These are phyloP conservation scores for Pao palembangensis DNA, from an alignment of 2,113 vertebrate genomes.

Conservation along the genomic window DNA sequence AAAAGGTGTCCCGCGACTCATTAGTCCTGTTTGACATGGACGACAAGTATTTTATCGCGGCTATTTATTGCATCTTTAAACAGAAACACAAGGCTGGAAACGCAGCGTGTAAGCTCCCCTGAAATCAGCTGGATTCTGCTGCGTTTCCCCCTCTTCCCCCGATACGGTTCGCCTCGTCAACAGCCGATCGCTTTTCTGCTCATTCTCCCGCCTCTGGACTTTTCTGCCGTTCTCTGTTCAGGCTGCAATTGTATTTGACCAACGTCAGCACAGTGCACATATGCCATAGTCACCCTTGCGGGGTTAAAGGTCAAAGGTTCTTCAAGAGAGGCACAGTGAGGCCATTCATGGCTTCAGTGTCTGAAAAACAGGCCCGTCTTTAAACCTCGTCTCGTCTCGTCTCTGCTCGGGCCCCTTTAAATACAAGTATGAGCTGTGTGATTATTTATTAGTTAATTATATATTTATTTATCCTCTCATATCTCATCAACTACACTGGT, in stretches of 20 bases:
- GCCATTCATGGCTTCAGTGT: slow-evolving; percentile 5
- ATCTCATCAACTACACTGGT: slow-evolving; percentile 21
- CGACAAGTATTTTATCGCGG: slow-evolving; percentile 4
- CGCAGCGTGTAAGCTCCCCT: background rate
- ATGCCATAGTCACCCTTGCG: background rate
- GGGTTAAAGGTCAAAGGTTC: slow-evolving; percentile 28
- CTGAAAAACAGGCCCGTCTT: slow-evolving; percentile 1
- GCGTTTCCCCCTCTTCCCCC: background rate
- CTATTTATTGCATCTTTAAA: too few relatives aligned
- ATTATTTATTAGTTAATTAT: slow-evolving; percentile 63
- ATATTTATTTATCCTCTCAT: slow-evolving; percentile 55
- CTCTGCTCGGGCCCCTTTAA: slow-evolving; percentile 48
- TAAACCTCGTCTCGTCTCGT: slow-evolving; percentile 3
- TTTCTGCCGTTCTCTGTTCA: background rate
- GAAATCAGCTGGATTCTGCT: too few relatives aligned
- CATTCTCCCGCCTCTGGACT: background rate
- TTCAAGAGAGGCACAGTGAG: slow-evolving; percentile 7
- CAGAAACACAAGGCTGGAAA: background rate
- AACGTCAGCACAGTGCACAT: slow-evolving; percentile 5
- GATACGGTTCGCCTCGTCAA: background rate
- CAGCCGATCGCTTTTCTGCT: background rate
- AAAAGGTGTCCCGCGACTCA: background rate
- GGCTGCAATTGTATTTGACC: background rate
- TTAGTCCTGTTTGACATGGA: slow-evolving; percentile 2
- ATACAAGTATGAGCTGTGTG: slow-evolving; percentile 45